Conservation (phyloP, 2,797 vertebrate species). For the Rallus crepitans region DNA sequence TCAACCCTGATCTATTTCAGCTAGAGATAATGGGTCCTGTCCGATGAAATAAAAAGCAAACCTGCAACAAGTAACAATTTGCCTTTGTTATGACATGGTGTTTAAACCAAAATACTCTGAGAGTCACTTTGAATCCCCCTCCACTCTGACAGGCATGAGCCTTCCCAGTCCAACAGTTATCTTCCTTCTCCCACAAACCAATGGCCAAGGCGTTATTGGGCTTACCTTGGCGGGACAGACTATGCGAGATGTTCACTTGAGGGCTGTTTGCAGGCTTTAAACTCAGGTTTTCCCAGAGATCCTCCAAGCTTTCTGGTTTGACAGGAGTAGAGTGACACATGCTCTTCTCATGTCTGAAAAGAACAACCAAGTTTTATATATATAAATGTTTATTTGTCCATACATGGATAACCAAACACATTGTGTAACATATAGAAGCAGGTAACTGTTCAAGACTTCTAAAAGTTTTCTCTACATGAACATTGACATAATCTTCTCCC, state of each 20-base stretch:
- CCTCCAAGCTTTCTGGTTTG: slow-evolving; percentile 87
- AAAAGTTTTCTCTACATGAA: neutral
- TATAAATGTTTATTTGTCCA: neutral
- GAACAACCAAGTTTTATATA: neutral
- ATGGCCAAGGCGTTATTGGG: neutral
- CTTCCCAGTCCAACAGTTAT: neutral
- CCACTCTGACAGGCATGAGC: neutral
- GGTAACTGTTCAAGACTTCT: neutral
- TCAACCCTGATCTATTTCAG: slow-evolving; percentile 38
- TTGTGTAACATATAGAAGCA: neutral
- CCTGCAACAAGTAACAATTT: slow-evolving; percentile 10
- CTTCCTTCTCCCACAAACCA: neutral
- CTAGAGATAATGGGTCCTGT: neutral
- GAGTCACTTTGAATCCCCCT: neutral
- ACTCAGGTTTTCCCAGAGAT: slow-evolving; percentile 90
- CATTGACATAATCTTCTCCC: neutral
- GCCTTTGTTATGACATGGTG: neutral
- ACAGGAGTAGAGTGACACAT: slow-evolving; percentile 78
- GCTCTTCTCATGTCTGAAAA: slow-evolving; percentile 81
- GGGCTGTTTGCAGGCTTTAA: slow-evolving; percentile 84
- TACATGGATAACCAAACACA: neutral
- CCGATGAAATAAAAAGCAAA: slow-evolving; percentile 55
- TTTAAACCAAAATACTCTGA: neutral
- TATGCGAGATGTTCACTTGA: slow-evolving; percentile 82
- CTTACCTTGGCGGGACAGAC: slow-evolving; percentile 88